Evolutionary conservation across 1,140 invertebrate genomes (phyloP).

Genomic region (Heterodera schachtii): DNA sequence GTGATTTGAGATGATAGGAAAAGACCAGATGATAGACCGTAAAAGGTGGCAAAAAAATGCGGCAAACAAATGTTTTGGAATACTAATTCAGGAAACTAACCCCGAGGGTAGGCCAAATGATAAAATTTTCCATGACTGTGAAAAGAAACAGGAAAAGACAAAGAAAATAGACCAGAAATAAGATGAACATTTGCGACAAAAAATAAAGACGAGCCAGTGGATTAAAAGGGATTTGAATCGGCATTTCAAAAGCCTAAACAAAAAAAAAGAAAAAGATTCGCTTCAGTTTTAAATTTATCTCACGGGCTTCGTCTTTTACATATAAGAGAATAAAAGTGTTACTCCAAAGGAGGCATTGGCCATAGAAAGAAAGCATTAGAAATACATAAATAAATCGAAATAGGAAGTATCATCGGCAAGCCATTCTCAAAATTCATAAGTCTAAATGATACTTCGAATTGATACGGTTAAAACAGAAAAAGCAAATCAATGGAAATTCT

Average conservation of each 20-base stretch:
- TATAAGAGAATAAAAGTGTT: neutral
- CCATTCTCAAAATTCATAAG: neutral
- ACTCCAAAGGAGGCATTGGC: neutral
- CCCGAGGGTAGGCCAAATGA: neutral
- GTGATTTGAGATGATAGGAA: constrained; percentile 8
- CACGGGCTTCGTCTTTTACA: too few relatives aligned
- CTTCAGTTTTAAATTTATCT: too few relatives aligned
- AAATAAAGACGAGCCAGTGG: neutral
- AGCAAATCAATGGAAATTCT: constrained; percentile 5
- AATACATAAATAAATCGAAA: neutral
- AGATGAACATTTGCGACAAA: neutral
- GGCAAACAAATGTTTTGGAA: neutral
- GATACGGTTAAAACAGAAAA: neutral
- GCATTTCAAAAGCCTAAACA: too few relatives aligned
- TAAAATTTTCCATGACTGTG: neutral
- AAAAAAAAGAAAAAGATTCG: too few relatives aligned
- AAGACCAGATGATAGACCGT: constrained; percentile 3
- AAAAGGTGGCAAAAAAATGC: neutral
- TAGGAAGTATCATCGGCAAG: neutral
- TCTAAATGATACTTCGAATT: neutral
- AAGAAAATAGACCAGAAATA: neutral
- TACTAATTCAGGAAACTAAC: neutral
- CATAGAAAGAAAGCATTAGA: neutral
- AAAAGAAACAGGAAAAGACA: neutral
- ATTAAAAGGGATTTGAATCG: too few relatives aligned